Percentiles rank a stretch among this genome's conserved stretches.
These are phyloP conservation scores for Platycheirus albimanus DNA, from an alignment of 2,888 invertebrate genomes.

Conservation along the genomic window DNA sequence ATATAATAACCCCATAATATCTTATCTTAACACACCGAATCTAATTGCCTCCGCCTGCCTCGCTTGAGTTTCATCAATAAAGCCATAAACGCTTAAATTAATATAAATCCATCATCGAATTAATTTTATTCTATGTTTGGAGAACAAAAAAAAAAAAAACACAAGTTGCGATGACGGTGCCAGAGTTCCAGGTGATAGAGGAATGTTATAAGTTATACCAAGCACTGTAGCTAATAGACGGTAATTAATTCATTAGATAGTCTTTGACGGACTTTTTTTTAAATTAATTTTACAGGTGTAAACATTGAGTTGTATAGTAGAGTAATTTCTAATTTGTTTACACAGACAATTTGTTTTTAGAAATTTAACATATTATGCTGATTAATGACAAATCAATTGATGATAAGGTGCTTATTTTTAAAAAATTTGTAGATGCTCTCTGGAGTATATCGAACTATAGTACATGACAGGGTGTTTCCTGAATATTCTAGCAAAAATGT, in stretches of 20 bases:
- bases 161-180: background rate
- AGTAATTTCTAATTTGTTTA: conserved; percentile 23
- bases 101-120: conserved; percentile 38
- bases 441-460: too few relatives aligned
- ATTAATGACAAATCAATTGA: too few relatives aligned
- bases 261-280: conserved; percentile 18
- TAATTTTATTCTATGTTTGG: conserved; percentile 8
- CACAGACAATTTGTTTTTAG: background rate
- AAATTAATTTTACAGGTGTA: conserved; percentile 9
- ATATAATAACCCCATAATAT: background rate
- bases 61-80: conserved; percentile 25
- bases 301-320: conserved; percentile 21
- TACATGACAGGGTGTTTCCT: too few relatives aligned
- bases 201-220: conserved; percentile 14
- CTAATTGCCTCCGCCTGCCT: conserved; percentile 30
- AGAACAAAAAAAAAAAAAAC: background rate
- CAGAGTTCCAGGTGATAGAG: conserved; percentile 11
- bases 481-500: too few relatives aligned
- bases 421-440: too few relatives aligned
- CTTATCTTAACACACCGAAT: conserved; percentile 1
- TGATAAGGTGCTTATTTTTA: too few relatives aligned
- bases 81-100: conserved; percentile 30
- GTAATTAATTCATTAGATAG: conserved; percentile 49
- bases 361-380: conserved; percentile 5
- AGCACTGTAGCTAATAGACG: conserved; percentile 33